A percentile compares a stretch with the other conserved stretches of the same genome.
These are phyloP conservation scores for Lepilemur septentrionalis DNA, from an alignment of 2,797 vertebrate genomes.

Conservation along the genomic window DNA sequence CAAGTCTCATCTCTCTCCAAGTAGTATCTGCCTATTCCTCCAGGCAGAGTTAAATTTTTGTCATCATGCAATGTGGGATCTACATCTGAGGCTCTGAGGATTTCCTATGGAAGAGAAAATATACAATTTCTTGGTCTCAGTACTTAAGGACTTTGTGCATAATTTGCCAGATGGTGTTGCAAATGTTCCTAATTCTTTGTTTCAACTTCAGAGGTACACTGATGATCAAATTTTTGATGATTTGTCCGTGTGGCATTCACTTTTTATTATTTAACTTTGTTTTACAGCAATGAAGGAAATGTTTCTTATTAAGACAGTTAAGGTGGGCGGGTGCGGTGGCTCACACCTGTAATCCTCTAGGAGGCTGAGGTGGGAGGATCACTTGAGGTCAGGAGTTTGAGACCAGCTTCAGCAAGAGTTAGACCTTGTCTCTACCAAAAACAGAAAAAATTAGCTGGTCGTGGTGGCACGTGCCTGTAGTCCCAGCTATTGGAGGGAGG, in stretches of 20 bases:
- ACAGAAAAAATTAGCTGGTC: no score
- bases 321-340: not conserved
- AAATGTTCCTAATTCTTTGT: conserved; percentile 32
- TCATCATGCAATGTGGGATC: not conserved
- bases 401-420: no score
- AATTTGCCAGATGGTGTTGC: conserved; percentile 29
- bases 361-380: no score
- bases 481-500: not conserved
- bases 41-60: conserved; percentile 27
- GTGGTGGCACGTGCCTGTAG: not conserved
- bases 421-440: no score
- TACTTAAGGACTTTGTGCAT: not conserved
- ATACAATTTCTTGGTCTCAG: not conserved
- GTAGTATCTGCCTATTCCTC: not conserved
- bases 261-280: conserved; percentile 42
- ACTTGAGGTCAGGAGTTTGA: no score
- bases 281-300: not conserved
- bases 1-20: not conserved
- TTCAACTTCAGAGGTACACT: not conserved
- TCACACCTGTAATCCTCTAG: no score
- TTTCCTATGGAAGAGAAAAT: not conserved
- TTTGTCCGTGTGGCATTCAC: conserved; percentile 6
- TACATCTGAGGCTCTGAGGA: not conserved
- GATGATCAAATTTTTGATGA: not conserved
- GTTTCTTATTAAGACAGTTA: not conserved